Base-by-base conservation (phyloP, 2,888 invertebrate genomes). In the Acheta domesticus region DNA sequence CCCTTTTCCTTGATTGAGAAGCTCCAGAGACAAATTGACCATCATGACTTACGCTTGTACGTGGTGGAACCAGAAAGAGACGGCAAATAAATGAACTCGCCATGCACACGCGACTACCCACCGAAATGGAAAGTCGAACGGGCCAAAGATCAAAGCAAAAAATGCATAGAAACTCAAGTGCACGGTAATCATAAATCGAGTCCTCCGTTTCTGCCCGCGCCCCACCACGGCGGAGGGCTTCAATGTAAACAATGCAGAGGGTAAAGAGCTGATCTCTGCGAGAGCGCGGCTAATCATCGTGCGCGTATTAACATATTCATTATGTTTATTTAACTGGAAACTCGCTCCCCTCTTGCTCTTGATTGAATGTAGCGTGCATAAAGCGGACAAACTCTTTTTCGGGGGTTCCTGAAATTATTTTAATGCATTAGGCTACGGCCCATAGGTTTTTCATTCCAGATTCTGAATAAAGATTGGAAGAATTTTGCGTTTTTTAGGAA, bases 221-320 rank as follows among this genome's bases (percentile, higher is more conserved):
- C 14, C 8, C 16, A 62, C 14, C 14, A 62, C 4, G 16, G 62
- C 62, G 3, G 62, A 3, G n/a, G 14, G 16, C n/a, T n/a, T 19
- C 62, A 62, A 62, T 62, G 62, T 62, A 62, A 62, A 62, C 62
- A 62, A 62, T 62, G 16, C 62, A n/a, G 62, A 62, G 62, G 16
- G 62, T n/a, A 62, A n/a, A 62, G 62, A 62, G 62, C 16, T 62
- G 14, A 62, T 62, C 62, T 62, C 8, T n/a, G n/a, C 12, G 62
- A 62, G 62, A 62, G 62, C 8, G 16, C 14, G 14, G 62, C n/a
- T 62, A 62, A 62, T 62, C 62, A 62, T 62, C 62, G 16, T 14
- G 62, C n/a, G 62, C n/a, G 62, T n/a, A 62, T 62, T 62, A 62
- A 62, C n/a, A 62, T 62, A 62, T 62, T 62, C 62, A 62, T 62